phyloP scores from a whole-genome alignment of 1,140 invertebrate genomes.

The Hylaeus volcanicus region DNA sequence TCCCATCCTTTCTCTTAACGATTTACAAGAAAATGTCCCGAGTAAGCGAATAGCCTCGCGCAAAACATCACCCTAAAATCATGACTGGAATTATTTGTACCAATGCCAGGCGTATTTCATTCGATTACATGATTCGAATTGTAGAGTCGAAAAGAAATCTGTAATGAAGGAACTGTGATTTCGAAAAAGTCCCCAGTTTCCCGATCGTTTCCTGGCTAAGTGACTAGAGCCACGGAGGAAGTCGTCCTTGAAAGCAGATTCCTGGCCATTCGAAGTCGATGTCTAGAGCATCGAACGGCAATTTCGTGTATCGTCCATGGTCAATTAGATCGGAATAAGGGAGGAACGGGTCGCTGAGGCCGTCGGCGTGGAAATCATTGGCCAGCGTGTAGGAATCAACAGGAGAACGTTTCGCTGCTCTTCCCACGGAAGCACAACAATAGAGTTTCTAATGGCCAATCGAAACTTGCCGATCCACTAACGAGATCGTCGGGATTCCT shows the following conservation, averaged over 20 bases:
- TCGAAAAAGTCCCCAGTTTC: conserved; percentile 3
- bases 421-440: conserved; percentile 31
- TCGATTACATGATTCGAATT: background rate
- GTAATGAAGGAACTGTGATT: background rate
- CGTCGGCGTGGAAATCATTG: conserved; percentile 46
- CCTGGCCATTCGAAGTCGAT: background rate
- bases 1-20: no score
- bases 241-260: conserved; percentile 3
- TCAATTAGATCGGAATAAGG: conserved; percentile 52
- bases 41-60: no score
- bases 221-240: background rate
- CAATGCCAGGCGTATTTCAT: background rate
- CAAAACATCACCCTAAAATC: background rate
- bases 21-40: no score
- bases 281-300: conserved; percentile 8
- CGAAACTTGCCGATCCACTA: conserved; percentile 44
- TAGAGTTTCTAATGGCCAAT: conserved; percentile 48
- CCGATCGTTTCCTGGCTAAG: background rate
- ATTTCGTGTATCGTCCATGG: conserved; percentile 47
- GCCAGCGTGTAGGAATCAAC: conserved; percentile 41
- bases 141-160: background rate
- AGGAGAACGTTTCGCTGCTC: conserved; percentile 28
- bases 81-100: background rate
- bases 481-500: conserved; percentile 32
- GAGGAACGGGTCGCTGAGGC: conserved; percentile 16